Percentiles rank a stretch among this genome's conserved stretches.
Conservation (phyloP, 2,888 invertebrate species). For the Macrosiphum euphorbiae region DNA sequence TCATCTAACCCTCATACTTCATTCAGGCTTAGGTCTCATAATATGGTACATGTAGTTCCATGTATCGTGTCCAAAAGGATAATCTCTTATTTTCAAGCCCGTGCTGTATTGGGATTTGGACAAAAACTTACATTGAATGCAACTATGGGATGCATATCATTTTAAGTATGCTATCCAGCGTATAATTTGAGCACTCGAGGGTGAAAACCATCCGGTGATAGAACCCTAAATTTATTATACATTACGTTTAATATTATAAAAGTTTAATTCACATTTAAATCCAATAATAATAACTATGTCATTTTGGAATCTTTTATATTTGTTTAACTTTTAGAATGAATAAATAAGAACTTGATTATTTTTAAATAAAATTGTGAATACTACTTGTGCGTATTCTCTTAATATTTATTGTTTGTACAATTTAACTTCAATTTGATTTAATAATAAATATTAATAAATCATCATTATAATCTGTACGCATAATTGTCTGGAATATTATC, state of each 20-base stretch:
- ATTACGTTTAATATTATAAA: neutral
- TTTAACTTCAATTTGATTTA: neutral
- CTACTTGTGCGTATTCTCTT: neutral
- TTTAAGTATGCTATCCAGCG: neutral
- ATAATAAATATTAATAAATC: neutral
- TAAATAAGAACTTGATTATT: neutral
- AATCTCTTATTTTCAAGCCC: neutral
- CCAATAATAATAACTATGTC: neutral
- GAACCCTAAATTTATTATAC: neutral
- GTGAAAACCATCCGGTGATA: neutral
- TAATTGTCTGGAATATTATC: neutral
- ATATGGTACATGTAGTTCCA: neutral
- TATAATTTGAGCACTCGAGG: neutral
- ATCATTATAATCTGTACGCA: neutral
- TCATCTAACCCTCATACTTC: neutral
- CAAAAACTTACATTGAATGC: neutral
- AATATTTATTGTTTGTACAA: neutral
- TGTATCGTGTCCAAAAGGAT: neutral
- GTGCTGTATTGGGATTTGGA: neutral
- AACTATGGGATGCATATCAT: neutral
- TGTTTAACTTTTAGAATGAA: neutral
- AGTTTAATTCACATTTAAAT: neutral
- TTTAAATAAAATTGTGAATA: neutral
- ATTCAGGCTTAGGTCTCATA: neutral
- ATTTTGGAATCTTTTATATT: neutral